Evolutionary conservation across 2,797 vertebrate genomes (phyloP).

Genomic region (Spizella passerina): DNA sequence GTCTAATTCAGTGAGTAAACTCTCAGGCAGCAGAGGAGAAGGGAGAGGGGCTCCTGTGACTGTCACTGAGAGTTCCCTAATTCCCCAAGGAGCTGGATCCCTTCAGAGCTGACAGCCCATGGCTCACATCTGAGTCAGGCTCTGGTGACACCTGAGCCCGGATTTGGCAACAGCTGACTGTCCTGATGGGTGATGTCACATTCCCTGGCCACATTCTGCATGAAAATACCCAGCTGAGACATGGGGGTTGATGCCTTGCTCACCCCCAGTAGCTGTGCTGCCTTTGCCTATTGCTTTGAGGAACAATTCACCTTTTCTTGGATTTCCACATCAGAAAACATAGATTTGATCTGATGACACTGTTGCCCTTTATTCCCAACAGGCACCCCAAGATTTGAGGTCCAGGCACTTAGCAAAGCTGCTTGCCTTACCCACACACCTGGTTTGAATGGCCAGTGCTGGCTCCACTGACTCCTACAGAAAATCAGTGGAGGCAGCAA

Average conservation of each 20-base stretch:
- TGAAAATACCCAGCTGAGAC: background rate
- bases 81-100: background rate
- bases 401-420: background rate
- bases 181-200: background rate
- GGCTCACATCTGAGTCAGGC: background rate
- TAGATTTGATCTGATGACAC: background rate
- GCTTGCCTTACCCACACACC: background rate
- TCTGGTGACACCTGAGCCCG: background rate
- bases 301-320: background rate
- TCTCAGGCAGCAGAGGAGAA: background rate
- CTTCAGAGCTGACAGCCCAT: background rate
- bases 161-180: background rate
- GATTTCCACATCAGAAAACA: background rate
- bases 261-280: no score
- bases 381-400: background rate
- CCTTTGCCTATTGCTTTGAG: background rate
- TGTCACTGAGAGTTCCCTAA: fast-evolving
- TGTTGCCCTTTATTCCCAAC: background rate
- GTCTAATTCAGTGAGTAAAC: fast-evolving
- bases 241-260: background rate
- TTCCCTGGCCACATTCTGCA: background rate
- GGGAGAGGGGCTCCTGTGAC: background rate
- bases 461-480: background rate
- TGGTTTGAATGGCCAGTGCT: background rate
- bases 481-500: background rate